Conservation (phyloP, 2,113 vertebrate genomes). For the Dipodomys merriami region DNA sequence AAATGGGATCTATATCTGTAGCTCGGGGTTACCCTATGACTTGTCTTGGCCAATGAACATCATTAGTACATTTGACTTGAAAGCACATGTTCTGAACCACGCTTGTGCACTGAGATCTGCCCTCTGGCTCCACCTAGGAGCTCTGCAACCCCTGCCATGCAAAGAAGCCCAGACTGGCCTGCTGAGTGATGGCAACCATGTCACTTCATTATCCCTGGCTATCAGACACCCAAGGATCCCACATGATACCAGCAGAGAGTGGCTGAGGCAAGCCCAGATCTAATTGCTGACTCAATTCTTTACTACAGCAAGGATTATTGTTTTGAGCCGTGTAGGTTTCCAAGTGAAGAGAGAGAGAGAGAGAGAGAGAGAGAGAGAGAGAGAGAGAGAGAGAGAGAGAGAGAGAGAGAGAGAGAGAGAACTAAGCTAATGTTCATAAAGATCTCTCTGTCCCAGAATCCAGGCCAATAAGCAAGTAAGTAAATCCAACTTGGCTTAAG, state of each 20-base stretch:
- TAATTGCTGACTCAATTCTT: accelerated
- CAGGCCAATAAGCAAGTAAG: neutral
- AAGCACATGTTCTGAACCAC: neutral
- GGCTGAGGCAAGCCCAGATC: neutral
- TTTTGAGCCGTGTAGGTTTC: neutral
- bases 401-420: too few species aligned
- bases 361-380: too few species aligned
- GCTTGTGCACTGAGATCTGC: neutral
- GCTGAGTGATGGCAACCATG: neutral
- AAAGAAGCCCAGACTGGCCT: neutral
- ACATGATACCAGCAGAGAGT: neutral
- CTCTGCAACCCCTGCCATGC: neutral
- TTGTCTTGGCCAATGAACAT: neutral
- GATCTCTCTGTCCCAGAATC: neutral
- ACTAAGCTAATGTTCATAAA: neutral
- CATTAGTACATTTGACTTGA: neutral
- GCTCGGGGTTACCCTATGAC: neutral
- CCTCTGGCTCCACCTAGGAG: neutral
- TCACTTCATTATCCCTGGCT: neutral
- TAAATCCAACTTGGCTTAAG: neutral
- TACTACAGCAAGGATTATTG: neutral
- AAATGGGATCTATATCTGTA: neutral
- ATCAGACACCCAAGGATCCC: neutral
- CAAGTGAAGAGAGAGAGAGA: neutral
- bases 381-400: too few species aligned